These are phyloP conservation scores for Caenorhabditis virilis DNA, from an alignment of 2,888 invertebrate genomes.

Conservation along the genomic window DNA sequence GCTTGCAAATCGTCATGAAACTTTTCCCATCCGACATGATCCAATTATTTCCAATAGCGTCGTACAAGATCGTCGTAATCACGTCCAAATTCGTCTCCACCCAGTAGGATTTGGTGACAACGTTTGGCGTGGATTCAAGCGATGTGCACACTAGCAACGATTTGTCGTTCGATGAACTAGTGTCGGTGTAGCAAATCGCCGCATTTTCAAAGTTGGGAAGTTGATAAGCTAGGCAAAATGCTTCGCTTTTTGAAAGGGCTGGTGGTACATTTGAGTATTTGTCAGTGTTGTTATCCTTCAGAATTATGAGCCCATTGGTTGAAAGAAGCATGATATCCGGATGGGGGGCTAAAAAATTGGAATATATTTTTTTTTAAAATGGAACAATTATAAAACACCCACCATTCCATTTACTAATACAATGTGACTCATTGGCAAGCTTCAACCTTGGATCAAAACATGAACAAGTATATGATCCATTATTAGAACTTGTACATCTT, in stretches of 20 bases:
- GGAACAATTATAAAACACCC: too few species aligned
- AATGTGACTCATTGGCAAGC: slow-evolving; percentile 68
- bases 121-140: not conserved
- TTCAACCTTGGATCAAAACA: slow-evolving; percentile 77
- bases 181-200: not conserved
- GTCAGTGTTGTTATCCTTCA: not conserved
- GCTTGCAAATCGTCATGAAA: slow-evolving; percentile 18
- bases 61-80: slow-evolving; percentile 18
- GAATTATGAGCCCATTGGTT: not conserved
- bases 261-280: not conserved
- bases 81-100: not conserved
- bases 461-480: slow-evolving; percentile 72
- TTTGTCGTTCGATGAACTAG: not conserved
- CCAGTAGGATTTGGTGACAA: not conserved
- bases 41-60: slow-evolving; percentile 25
- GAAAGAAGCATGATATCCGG: not conserved
- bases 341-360: not conserved
- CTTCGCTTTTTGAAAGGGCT: not conserved
- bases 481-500: slow-evolving; percentile 43
- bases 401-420: slow-evolving; percentile 78
- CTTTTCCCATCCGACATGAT: slow-evolving; percentile 20
- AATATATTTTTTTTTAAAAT: too few species aligned
- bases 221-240: not conserved
- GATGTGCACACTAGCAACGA: not conserved
- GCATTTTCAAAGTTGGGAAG: not conserved